Evolutionary conservation across 2,113 vertebrate genomes (phyloP), one percentile per base, ranked within the genome.

Genomic region (Symphodus melops): DNA sequence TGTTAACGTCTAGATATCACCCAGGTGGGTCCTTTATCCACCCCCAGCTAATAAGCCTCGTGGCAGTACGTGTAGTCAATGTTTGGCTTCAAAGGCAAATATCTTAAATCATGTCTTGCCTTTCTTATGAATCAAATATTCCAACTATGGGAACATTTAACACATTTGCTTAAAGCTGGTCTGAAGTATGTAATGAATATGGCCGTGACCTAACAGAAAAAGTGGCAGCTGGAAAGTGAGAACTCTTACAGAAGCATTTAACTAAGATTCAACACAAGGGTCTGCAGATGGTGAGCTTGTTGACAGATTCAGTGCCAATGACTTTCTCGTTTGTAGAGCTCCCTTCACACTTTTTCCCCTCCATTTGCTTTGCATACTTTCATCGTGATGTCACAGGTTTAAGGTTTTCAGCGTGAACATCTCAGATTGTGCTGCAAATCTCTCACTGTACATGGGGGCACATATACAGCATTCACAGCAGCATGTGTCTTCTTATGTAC

Each of bases 361-460:
- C 54, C 68, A 54, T 70, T 87, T 82, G 77, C 68, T 68, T 73
- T 75, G 81, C 76, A 82, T 79, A 69, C 65, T 83, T 86, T 81
- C 60, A 59, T 61, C 46, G 48, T 83, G 79, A 88, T 81, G 79
- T 68, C 84, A 81, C 21, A 21, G 46, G 41, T 57, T 65, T 71
- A 60, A 62, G 68, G 49, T 66, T 21, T 48, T 52, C 42, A 51
- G 62, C 41, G 72, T 88, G 69, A 82, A 69, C 68, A 64, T 71
- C 54, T 73, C 59, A 39, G 71, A 65, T 66, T 80, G 60, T 73
- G 56, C 57, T 77, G 46, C 39, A 23, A 46, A 14, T 48, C 46
- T 17, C 46, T 70, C 46, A 49, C 67, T 60, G 67, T 51, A 53
- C 60, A 51, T 51, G 48, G 48, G 48, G 39, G 48, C 48, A 51